Base-by-base conservation (phyloP, 2,797 vertebrate species). In the Alcedo quadribrachys region DNA sequence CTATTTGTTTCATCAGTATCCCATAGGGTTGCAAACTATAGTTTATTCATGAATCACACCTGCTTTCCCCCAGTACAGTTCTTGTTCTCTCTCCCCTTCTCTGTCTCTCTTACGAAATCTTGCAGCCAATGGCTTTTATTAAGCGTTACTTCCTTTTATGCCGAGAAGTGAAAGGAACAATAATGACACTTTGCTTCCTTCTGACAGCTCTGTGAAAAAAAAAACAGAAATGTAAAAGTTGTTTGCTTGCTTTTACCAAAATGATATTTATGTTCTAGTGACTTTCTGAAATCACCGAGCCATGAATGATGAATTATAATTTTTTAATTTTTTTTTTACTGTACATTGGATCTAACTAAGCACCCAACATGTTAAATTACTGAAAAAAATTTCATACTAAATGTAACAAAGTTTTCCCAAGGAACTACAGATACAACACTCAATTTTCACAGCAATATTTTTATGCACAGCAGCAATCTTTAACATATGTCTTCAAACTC, bases 141-240 rank as follows among this genome's bases (percentile, higher is more conserved):
- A 81, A 92, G 45, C 60, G 68, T 77, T 90, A 94, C 94, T 96
- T 97, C 95, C 92, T 57, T 78, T 76, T 95, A 14, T 54, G 63
- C 79, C 61, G 76, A 70, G 75, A 87, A 73, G 48, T 51, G 30
- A 71, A 89, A 84, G 48, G 65, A 86, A 90, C 73, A 87, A 65
- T 65, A 81, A 71, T 25, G 55, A 57, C 80, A 33, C 24, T 30
- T 73, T 17, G 30, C 69, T 89, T 95, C 94, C 93, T 87, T 33
- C 42, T 58, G 66, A 74, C 45, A 37, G 78, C 50, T 76, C 79
- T 51, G 68, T 62, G 32, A 63, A 85, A 76, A 69, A 32, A 50
- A 35, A 35, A 51, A 55, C 76, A 57, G 51, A 63, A 81, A 62
- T 63, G 51, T 65, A 48, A 21, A 20, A 88, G 67, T 24, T 80